Conservation (phyloP, 2,888 invertebrate genomes). For the Cephus pygmeus region DNA sequence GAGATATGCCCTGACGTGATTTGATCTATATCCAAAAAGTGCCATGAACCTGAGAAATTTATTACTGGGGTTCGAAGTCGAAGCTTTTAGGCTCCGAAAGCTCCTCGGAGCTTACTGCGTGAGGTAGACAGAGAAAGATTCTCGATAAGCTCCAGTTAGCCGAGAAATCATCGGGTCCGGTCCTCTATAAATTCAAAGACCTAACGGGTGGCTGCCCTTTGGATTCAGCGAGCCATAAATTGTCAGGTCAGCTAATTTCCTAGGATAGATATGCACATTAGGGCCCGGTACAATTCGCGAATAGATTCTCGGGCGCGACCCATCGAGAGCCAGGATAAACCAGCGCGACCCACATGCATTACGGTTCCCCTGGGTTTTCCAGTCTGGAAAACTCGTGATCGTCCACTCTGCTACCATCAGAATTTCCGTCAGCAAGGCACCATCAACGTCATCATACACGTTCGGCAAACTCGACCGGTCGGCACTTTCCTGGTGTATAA, state of each 20-base stretch:
- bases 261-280: not conserved
- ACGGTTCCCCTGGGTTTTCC: not conserved
- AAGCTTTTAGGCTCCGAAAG: not conserved
- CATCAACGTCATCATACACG: not conserved
- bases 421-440: not conserved
- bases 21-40: not conserved
- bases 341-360: not conserved
- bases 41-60: not conserved
- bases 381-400: not conserved
- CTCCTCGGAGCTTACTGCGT: not conserved
- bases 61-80: not conserved
- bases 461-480: not conserved
- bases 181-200: not conserved
- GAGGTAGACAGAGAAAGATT: not conserved
- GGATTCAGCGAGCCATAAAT: not conserved
- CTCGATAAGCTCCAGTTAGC: not conserved
- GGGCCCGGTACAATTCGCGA: not conserved
- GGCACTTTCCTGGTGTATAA: not conserved
- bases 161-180: not conserved
- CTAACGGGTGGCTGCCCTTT: not conserved
- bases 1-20: not conserved
- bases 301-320: not conserved
- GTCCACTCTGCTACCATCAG: not conserved
- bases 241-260: not conserved
- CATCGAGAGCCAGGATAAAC: not conserved